Base-by-base conservation (phyloP, 2,113 vertebrate genomes). In the Struthidea cinerea region DNA sequence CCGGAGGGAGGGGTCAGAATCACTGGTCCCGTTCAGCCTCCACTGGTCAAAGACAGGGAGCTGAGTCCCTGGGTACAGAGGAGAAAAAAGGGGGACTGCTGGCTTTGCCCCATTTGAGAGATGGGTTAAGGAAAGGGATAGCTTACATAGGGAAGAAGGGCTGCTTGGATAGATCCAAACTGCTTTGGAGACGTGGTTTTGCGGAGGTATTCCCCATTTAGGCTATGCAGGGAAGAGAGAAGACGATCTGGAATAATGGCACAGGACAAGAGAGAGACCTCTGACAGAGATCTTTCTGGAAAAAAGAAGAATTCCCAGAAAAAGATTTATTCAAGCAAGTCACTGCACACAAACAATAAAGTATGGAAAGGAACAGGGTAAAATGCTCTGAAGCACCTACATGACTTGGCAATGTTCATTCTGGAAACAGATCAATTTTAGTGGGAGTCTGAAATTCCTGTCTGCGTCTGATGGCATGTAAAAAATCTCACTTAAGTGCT, bases 371-470 rank as follows among this genome's bases (percentile, higher is more conserved):
- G 35, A 94, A 68, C 11, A 10, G 41, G 33, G 28, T 32, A 69
- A 82, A 89, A 75, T 20, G n/a, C 55, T 65, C 49, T 23, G n/a
- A 67, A 94, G 87, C 74, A 89, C 70, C 65, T 89, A 73, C 77
- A 76, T 53, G 73, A 76, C 52, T 91, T 91, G 81, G 84, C 93
- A 95, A 30, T 41, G 87, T 80, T 84, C 74, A 57, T 79, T 87
- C 68, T 94, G 85, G 85, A 92, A 90, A 60, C 21, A 73, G 52
- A 77, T 47, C 76, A 27, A 8, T 67, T 91, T 80, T 82, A 86
- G 87, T 77, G 59, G 67, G 76, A 92, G 83, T 74, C 60, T 93
- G 73, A 93, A 97, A 92, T 52, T 63, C 76, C 64, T 74, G 33
- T 41, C 39, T 90, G 74, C 75, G 50, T 80, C 71, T 74, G 67